These are phyloP conservation scores for Hirtodrosophila trivittata DNA, from an alignment of 2,888 invertebrate species.

Conservation along the genomic window DNA sequence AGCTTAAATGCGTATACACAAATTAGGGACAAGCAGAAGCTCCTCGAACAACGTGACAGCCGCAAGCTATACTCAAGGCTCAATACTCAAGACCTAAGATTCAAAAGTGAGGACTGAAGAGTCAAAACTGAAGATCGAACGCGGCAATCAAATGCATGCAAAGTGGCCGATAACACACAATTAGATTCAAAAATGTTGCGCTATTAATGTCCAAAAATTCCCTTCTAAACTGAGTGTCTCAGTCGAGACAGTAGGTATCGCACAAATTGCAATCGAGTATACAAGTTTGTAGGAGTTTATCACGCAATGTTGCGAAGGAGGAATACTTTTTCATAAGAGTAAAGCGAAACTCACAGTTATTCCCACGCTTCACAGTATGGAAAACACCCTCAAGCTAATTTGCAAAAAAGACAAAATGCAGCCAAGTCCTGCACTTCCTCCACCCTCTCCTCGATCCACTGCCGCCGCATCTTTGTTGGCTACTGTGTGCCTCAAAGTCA, in stretches of 20 bases:
- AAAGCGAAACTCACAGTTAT: conserved; percentile 23
- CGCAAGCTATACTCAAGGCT: conserved; percentile 39
- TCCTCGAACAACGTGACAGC: conserved; percentile 64
- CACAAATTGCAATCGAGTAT: conserved; percentile 14
- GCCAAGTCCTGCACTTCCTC: conserved; percentile 29
- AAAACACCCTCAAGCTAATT: conserved; percentile 56
- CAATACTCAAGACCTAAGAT: not conserved
- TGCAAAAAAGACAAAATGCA: conserved; percentile 18
- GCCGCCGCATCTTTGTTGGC: conserved; percentile 14
- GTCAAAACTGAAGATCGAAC: conserved; percentile 18
- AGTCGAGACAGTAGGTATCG: conserved; percentile 31
- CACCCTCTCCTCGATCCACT: too few species aligned
- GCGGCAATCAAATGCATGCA: conserved; percentile 65
- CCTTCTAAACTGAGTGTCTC: conserved; percentile 14
- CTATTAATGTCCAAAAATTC: conserved; percentile 62
- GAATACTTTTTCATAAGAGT: conserved; percentile 4
- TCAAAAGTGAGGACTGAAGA: not conserved
- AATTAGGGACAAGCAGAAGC: conserved; percentile 38
- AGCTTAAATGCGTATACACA: conserved; percentile 20
- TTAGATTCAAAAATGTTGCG: conserved; percentile 50
- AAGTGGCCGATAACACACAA: conserved; percentile 48
- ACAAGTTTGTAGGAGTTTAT: conserved; percentile 16
- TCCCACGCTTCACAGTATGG: conserved; percentile 62
- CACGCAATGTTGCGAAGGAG: conserved; percentile 50
- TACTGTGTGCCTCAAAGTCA: conserved; percentile 48